Conservation (phyloP, 2,797 vertebrate species). For the Carduelis carduelis region DNA sequence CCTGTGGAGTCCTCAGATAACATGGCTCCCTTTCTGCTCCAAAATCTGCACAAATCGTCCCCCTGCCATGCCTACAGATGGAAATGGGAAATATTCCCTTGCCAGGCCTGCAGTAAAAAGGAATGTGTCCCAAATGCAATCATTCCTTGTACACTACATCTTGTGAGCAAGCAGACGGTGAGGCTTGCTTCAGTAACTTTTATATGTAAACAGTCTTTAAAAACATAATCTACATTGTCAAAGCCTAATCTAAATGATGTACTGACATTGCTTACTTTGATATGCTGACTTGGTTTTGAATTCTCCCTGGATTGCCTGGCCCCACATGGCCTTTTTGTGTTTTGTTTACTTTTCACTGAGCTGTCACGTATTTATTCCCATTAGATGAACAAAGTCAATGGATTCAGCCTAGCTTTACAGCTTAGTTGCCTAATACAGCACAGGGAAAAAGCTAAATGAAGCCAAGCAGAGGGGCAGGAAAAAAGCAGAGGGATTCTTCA, state of each 20-base stretch:
- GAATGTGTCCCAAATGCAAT: background rate
- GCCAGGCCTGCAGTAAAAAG: background rate
- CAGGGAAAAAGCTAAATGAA: background rate
- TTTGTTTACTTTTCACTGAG: constrained; percentile 58
- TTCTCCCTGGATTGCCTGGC: constrained; percentile 32
- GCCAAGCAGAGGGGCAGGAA: background rate
- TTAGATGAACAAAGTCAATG: constrained; percentile 37
- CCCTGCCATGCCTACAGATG: background rate
- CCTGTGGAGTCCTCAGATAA: background rate
- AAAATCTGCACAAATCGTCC: background rate
- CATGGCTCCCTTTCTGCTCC: background rate
- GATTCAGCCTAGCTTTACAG: constrained; percentile 29
- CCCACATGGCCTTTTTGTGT: constrained; percentile 40
- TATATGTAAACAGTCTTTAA: constrained; percentile 56
- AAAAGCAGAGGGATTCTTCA: background rate
- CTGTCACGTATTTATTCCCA: constrained; percentile 57
- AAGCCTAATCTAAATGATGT: constrained; percentile 51
- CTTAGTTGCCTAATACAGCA: constrained; percentile 5
- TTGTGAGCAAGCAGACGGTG: constrained; percentile 37
- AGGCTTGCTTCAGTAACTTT: constrained; percentile 43
- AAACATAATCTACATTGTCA: constrained; percentile 48
- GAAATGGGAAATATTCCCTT: background rate
- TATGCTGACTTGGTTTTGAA: constrained; percentile 36
- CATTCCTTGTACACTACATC: background rate
- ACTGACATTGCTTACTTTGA: constrained; percentile 38